Percentiles rank a stretch among this genome's conserved stretches.
Conservation (phyloP, 2,113 vertebrate genomes). For the Hemibagrus wyckioides region DNA sequence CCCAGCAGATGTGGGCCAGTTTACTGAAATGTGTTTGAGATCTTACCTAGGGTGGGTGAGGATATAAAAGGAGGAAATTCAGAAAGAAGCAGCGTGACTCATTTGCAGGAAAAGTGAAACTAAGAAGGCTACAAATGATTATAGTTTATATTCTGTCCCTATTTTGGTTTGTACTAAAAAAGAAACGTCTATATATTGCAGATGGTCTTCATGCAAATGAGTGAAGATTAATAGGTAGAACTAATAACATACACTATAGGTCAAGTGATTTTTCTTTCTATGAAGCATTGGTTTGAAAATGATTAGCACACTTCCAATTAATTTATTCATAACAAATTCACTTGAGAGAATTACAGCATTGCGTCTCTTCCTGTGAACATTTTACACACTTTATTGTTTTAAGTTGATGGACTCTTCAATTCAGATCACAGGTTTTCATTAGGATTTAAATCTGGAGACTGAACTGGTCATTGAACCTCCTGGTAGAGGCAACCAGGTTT, state of each 20-base stretch:
- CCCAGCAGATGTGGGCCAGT: constrained; percentile 55
- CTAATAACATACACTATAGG: not conserved
- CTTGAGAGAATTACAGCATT: not conserved
- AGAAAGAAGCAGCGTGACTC: not conserved
- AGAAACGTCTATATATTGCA: not conserved
- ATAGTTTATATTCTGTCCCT: not conserved
- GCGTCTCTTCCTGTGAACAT: not conserved
- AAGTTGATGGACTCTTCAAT: not conserved
- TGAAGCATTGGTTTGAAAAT: not conserved
- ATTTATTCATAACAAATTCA: not conserved
- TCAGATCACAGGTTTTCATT: not conserved
- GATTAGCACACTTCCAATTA: not conserved
- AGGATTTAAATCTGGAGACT: not conserved
- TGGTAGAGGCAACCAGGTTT: not conserved
- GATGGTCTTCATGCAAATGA: not conserved
- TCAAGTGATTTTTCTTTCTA: not conserved
- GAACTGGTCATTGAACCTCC: not conserved
- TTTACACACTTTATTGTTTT: not conserved
- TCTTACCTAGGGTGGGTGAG: not conserved
- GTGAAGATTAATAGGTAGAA: not conserved
- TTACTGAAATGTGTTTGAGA: constrained; percentile 52
- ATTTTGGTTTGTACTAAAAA: not conserved
- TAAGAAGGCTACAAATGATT: not conserved
- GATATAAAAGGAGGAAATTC: not conserved
- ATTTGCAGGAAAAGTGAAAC: not conserved